These are phyloP conservation scores for Sabatieria punctata DNA, from an alignment of 2,888 invertebrate species.

Conservation along the genomic window DNA sequence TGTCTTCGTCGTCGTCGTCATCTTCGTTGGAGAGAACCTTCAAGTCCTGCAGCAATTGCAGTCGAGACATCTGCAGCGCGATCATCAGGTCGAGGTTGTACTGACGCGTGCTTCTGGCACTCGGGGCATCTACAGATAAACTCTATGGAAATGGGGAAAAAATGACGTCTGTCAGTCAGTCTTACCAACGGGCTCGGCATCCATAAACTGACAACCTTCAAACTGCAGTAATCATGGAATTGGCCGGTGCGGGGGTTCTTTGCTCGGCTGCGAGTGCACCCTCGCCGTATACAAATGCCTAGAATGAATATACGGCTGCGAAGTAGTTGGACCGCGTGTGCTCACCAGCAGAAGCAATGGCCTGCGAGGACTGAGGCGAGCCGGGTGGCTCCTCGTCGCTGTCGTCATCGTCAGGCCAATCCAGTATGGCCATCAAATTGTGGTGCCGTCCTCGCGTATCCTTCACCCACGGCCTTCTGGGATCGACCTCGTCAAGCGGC, in stretches of 20 bases:
- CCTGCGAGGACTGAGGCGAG: too few species aligned
- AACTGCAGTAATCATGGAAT: slow-evolving; percentile 43
- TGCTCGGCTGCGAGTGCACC: slow-evolving; percentile 36
- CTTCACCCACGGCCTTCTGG: slow-evolving; percentile 40
- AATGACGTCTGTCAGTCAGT: neutral
- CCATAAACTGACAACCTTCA: slow-evolving; percentile 26
- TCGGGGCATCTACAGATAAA: neutral
- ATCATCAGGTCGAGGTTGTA: slow-evolving; percentile 48
- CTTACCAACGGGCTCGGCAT: neutral
- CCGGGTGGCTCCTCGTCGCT: slow-evolving; percentile 33
- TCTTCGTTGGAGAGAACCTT: slow-evolving; percentile 13
- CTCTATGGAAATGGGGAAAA: neutral
- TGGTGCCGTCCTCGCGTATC: slow-evolving; percentile 40
- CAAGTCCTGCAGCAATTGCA: slow-evolving; percentile 48
- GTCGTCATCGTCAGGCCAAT: slow-evolving; percentile 46
- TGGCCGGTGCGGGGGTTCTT: slow-evolving; percentile 40
- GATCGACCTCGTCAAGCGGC: slow-evolving; percentile 36
- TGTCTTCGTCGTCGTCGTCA: neutral
- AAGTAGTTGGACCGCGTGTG: too few species aligned
- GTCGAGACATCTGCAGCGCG: slow-evolving; percentile 49
- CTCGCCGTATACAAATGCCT: slow-evolving; percentile 33
- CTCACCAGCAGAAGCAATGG: too few species aligned
- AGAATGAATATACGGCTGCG: too few species aligned
- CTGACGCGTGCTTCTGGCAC: too few species aligned
- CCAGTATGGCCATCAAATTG: slow-evolving; percentile 40